A percentile compares a stretch with the other conserved stretches of the same genome.
Evolutionary conservation across 2,113 vertebrate species (phyloP).

Genomic region (Calyptomena viridis): DNA sequence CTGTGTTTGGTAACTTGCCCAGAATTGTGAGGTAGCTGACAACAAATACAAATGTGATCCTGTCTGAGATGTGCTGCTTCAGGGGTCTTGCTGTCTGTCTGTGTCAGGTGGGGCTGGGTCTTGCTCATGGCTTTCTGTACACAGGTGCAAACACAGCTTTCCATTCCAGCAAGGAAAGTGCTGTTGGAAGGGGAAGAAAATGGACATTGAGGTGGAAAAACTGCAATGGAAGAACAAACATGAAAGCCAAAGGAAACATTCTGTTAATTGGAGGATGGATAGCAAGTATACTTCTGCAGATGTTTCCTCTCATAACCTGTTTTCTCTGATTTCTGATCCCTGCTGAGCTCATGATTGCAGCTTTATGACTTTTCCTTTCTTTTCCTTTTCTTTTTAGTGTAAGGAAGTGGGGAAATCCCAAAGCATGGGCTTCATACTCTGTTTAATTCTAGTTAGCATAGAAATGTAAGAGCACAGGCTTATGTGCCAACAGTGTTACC

Average conservation of each 20-base stretch:
- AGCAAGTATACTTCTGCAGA: not conserved
- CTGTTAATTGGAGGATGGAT: not conserved
- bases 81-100: not conserved
- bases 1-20: not conserved
- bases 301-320: not conserved
- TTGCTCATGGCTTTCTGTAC: not conserved
- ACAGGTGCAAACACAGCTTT: not conserved
- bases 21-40: not conserved
- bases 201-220: not conserved
- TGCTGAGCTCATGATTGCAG: not conserved
- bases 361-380: not conserved
- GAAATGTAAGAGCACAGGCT: not conserved
- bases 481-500: too few relatives aligned
- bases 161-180: not conserved
- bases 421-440: accelerated
- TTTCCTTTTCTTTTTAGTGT: not conserved
- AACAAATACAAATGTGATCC: not conserved
- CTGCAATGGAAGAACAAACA: not conserved
- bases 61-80: not conserved
- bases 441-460: not conserved
- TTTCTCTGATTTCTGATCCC: not conserved
- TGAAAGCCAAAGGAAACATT: not conserved
- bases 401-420: not conserved
- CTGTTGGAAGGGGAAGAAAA: not conserved
- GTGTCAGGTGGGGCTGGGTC: not conserved